phyloP scores from a whole-genome alignment of 2,113 vertebrate species.

The Craseonycteris thonglongyai region DNA sequence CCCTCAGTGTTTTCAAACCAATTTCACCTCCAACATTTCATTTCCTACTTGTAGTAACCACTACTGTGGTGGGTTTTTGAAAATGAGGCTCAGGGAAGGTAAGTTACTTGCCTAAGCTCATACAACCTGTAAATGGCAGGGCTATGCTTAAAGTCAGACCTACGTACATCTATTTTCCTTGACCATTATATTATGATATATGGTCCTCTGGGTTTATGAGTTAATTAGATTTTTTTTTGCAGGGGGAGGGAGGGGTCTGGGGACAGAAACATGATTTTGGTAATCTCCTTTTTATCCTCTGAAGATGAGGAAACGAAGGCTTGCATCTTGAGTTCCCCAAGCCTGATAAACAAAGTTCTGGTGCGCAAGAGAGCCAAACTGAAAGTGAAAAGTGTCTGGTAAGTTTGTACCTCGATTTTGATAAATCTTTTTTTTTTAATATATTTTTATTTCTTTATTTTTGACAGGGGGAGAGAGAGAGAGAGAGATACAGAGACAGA shows the following conservation, averaged over 20 bases:
- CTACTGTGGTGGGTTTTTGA: not conserved
- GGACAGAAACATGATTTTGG: not conserved
- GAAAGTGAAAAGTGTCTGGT: not conserved
- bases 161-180: not conserved
- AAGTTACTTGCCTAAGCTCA: not conserved
- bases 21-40: not conserved
- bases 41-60: constrained; percentile 1
- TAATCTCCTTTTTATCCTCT: not conserved
- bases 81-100: not conserved
- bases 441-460: no score
- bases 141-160: not conserved
- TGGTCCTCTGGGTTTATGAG: not conserved
- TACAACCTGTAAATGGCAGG: not conserved
- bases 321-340: constrained; percentile 15
- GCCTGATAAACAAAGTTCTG: not conserved
- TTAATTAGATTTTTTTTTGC: constrained; percentile 13
- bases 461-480: no score
- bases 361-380: constrained; percentile 3
- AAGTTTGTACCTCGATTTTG: constrained; percentile 11
- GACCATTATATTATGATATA: not conserved
- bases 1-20: not conserved
- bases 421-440: no score
- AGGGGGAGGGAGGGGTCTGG: no score
- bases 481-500: no score
- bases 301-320: not conserved